phyloP scores from a whole-genome alignment of 1,140 invertebrate genomes.

The Ceratina japonica region DNA sequence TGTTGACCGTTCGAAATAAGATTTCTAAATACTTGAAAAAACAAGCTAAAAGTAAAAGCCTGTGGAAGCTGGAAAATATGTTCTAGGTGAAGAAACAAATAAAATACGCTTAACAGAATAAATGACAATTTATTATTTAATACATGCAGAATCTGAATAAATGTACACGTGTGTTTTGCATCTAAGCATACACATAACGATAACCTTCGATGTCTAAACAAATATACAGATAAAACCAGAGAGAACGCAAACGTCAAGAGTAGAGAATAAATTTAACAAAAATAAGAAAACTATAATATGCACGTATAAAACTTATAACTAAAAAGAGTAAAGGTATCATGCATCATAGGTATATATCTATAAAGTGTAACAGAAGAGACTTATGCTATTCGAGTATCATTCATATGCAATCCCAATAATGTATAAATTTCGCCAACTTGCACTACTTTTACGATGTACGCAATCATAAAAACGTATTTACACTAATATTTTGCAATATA shows the following conservation, averaged over 20 bases:
- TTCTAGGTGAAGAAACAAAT: constrained; percentile 25
- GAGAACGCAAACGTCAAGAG: constrained; percentile 8
- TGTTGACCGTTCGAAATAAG: neutral
- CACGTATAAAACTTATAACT: constrained; percentile 31
- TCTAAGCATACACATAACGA: constrained; percentile 17
- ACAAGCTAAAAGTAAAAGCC: constrained; percentile 11
- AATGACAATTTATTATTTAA: constrained; percentile 59
- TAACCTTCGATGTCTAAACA: constrained; percentile 26
- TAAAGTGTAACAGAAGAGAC: constrained; percentile 14
- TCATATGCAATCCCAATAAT: constrained; percentile 10
- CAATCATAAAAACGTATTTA: constrained; percentile 38
- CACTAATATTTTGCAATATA: constrained; percentile 1
- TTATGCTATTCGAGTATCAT: constrained; percentile 39
- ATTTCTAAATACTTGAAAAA: neutral
- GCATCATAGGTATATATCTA: constrained; percentile 23
- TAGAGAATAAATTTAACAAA: constrained; percentile 37
- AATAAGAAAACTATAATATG: constrained; percentile 35
- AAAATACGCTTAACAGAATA: constrained; percentile 45
- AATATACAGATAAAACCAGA: constrained; percentile 39
- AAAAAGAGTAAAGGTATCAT: constrained; percentile 35
- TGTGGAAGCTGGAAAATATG: constrained; percentile 1
- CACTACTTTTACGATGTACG: neutral
- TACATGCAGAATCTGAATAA: constrained; percentile 57
- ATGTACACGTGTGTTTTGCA: constrained; percentile 44
- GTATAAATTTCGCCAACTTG: constrained; percentile 9